phyloP scores from a whole-genome alignment of 1,140 invertebrate species.

The Belonocnema kinseyi region DNA sequence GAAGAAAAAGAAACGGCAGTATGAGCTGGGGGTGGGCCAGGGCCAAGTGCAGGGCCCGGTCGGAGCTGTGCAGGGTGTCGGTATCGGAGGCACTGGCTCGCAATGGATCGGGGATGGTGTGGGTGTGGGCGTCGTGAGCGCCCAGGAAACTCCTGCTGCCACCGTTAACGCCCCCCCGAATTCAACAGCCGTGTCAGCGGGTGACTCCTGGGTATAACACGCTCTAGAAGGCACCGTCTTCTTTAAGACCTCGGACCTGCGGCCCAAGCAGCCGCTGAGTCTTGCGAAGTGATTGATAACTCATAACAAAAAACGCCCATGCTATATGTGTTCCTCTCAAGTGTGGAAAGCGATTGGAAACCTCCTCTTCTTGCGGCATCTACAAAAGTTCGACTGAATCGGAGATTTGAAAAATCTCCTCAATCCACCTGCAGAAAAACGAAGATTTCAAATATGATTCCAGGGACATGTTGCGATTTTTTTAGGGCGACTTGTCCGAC shows the following conservation, averaged over 20 bases:
- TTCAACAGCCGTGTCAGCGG: conserved; percentile 73
- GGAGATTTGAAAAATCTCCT: too few species aligned
- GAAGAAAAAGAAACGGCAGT: conserved; percentile 84
- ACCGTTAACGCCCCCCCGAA: conserved; percentile 69
- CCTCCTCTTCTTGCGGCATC: too few species aligned
- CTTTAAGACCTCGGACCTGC: neutral
- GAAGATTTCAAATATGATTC: neutral
- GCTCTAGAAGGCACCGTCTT: conserved; percentile 20
- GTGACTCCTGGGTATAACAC: conserved; percentile 78
- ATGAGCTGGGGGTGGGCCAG: conserved; percentile 73
- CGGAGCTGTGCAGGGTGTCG: conserved; percentile 51
- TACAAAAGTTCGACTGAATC: too few species aligned
- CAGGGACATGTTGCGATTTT: neutral
- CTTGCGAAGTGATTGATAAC: neutral
- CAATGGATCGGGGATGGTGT: conserved; percentile 68
- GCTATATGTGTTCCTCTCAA: too few species aligned
- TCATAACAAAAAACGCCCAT: too few species aligned
- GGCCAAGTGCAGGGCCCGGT: conserved; percentile 60
- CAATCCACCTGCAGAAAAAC: too few species aligned
- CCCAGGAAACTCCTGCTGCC: conserved; percentile 64
- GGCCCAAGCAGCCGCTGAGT: conserved; percentile 36
- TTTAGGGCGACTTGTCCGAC: conserved; percentile 35
- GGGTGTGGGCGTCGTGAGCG: conserved; percentile 27
- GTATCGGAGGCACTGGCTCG: conserved; percentile 52
- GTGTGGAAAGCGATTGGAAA: too few species aligned